These are phyloP conservation scores for Andrena marginata DNA, from an alignment of 2,888 invertebrate genomes.

Conservation along the genomic window DNA sequence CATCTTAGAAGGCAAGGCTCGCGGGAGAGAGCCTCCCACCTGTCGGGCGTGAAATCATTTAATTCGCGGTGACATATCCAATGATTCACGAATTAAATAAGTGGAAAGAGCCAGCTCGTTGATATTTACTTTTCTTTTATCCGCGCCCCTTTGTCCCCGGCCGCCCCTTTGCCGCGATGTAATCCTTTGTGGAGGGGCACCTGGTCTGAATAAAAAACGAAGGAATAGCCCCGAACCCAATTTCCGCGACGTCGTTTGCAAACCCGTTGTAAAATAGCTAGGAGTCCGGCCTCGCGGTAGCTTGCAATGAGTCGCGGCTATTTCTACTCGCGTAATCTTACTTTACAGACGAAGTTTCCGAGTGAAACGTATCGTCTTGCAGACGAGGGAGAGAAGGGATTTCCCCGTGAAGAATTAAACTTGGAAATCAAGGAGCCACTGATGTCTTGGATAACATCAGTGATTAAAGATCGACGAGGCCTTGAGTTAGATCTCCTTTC, in stretches of 20 bases:
- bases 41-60: not conserved
- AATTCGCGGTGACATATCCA: not conserved
- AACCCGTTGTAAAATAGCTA: conserved; percentile 19
- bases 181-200: conserved; percentile 27
- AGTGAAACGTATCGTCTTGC: not conserved
- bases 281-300: not conserved
- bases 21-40: not conserved
- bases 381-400: not conserved
- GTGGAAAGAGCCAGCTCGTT: not conserved
- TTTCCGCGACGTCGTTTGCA: conserved; percentile 57
- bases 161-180: not conserved
- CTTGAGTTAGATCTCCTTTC: no score
- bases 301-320: not conserved
- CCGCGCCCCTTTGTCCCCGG: conserved; percentile 9
- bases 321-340: not conserved
- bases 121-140: conserved; percentile 23
- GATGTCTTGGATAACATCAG: no score
- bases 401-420: not conserved
- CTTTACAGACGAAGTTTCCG: not conserved
- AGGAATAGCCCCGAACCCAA: conserved; percentile 13
- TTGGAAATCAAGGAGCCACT: not conserved
- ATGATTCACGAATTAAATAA: not conserved
- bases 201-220: conserved; percentile 24
- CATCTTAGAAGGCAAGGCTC: not conserved
- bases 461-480: no score